Conservation (phyloP, 2,113 vertebrate genomes). For the Etheostoma cragini region DNA sequence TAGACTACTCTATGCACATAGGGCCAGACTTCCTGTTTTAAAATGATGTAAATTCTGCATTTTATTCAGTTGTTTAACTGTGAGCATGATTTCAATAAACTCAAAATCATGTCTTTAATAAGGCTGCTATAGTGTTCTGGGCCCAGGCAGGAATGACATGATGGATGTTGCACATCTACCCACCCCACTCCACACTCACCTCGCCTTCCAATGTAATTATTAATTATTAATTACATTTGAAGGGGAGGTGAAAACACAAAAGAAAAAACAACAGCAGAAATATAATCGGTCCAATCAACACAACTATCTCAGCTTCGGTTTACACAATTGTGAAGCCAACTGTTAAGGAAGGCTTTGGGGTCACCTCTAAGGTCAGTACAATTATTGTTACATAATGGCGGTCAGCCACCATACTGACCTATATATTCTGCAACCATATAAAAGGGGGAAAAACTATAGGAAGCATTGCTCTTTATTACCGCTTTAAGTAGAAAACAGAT, state of each 20-base stretch:
- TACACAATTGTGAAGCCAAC: conserved; percentile 44
- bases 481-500: conserved; percentile 62
- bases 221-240: not conserved
- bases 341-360: conserved; percentile 47
- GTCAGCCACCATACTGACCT: conserved; percentile 46
- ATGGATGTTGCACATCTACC: not conserved
- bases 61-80: no score
- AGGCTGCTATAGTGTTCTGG: not conserved
- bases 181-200: not conserved
- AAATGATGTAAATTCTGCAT: no score
- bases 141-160: not conserved
- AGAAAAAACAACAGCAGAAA: not conserved
- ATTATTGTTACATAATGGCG: conserved; percentile 59
- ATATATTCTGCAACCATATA: conserved; percentile 49
- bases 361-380: conserved; percentile 41
- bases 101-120: not conserved
- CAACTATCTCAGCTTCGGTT: conserved; percentile 27
- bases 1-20: not conserved
- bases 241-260: conserved; percentile 1
- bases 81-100: no score
- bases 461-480: conserved; percentile 39
- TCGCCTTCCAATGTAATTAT: not conserved
- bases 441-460: not conserved
- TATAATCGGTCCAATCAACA: conserved; percentile 18
- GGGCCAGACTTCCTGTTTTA: no score